These are phyloP conservation scores for Condylura cristata DNA, from an alignment of 2,113 vertebrate genomes.

Conservation along the genomic window DNA sequence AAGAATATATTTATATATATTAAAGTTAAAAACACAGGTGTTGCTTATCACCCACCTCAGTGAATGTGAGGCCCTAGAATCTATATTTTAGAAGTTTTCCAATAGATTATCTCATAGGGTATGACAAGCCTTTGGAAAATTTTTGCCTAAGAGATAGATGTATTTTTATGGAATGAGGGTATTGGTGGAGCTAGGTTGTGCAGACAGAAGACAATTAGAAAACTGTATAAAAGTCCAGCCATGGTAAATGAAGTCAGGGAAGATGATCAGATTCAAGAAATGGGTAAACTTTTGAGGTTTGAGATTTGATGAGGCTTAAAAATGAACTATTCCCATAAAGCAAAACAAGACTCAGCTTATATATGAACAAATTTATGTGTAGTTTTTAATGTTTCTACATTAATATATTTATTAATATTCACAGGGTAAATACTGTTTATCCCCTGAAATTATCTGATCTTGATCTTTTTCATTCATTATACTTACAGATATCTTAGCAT, in stretches of 20 bases:
- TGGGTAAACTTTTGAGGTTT: neutral
- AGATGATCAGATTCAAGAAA: neutral
- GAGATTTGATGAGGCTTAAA: slow-evolving; percentile 34
- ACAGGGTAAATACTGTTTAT: neutral
- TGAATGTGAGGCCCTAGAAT: neutral
- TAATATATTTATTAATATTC: neutral
- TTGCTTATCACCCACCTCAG: neutral
- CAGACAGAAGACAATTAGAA: neutral
- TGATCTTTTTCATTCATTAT: slow-evolving; percentile 18
- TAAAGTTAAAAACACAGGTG: neutral
- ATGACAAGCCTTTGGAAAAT: neutral
- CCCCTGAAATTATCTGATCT: slow-evolving; percentile 14
- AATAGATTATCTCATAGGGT: neutral
- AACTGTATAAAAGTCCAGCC: neutral
- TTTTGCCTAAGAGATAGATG: neutral
- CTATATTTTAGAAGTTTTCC: neutral
- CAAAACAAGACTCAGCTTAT: neutral
- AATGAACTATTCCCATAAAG: neutral
- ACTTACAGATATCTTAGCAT: neutral
- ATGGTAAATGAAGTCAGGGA: neutral
- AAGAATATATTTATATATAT: neutral
- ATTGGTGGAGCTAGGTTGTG: neutral
- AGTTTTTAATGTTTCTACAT: neutral
- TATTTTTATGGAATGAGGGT: neutral
- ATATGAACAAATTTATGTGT: neutral